Conservation (phyloP, 2,113 vertebrate genomes). For the Tyrannus savana region DNA sequence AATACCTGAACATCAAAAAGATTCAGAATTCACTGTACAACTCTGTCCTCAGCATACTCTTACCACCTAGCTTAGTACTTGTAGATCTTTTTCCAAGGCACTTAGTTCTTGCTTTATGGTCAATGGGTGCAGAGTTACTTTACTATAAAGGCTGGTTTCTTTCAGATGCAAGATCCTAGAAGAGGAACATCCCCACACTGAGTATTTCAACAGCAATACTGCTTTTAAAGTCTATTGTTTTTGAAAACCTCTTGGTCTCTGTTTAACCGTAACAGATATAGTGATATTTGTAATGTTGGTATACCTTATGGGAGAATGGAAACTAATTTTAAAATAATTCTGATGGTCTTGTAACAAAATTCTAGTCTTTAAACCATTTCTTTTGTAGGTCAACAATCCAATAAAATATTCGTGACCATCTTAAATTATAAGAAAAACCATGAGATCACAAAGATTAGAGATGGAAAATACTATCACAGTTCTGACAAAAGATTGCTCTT, state of each 20-base stretch:
- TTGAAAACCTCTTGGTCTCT: not conserved
- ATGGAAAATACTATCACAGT: not conserved
- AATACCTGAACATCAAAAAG: not conserved
- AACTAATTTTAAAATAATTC: not conserved
- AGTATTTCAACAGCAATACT: not conserved
- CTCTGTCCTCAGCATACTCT: not conserved
- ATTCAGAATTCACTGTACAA: not conserved
- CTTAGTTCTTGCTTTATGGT: not conserved
- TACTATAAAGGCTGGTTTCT: fast-evolving
- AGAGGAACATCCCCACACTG: fast-evolving
- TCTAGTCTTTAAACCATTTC: not conserved
- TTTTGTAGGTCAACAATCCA: not conserved
- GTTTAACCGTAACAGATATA: not conserved
- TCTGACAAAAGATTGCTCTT: not conserved
- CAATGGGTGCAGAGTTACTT: not conserved
- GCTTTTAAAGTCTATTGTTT: not conserved
- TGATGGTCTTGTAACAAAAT: not conserved
- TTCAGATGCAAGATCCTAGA: not conserved
- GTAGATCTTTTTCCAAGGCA: not conserved
- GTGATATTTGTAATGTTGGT: not conserved
- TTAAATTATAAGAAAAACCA: not conserved
- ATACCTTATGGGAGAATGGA: not conserved
- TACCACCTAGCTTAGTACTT: not conserved
- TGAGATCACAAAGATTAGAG: not conserved
- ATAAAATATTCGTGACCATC: not conserved